Evolutionary conservation across 2,888 invertebrate species (phyloP).

Genomic region (Hartigia nigra): DNA sequence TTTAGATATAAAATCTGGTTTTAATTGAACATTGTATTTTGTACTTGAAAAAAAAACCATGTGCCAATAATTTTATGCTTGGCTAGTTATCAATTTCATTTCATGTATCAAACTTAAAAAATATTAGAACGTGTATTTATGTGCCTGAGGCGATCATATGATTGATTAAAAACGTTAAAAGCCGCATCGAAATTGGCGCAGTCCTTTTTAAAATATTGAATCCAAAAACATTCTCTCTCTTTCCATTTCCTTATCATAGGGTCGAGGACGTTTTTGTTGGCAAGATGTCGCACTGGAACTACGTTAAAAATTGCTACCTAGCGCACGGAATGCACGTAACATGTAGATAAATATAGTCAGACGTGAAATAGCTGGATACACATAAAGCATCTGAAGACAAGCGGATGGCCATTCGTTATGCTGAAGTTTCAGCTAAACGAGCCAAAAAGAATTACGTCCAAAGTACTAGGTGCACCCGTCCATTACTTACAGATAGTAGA

Average conservation of each 20-base stretch:
- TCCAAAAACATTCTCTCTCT: neutral
- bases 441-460: neutral
- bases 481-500: neutral
- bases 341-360: neutral
- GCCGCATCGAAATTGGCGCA: neutral
- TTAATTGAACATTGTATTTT: neutral
- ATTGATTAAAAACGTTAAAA: neutral
- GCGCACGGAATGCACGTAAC: neutral
- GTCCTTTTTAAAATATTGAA: neutral
- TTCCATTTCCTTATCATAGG: neutral
- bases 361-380: neutral
- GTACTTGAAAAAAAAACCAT: neutral
- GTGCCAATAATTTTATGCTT: neutral
- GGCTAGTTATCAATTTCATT: neutral
- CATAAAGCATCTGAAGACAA: neutral
- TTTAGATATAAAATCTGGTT: neutral
- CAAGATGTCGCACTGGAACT: neutral
- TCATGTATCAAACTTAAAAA: neutral
- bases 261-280: neutral
- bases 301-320: neutral
- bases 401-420: neutral
- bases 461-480: neutral
- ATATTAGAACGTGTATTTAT: neutral
- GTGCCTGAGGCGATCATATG: neutral
- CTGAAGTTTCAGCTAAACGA: neutral